A percentile compares a stretch with the other conserved stretches of the same genome.
These are phyloP conservation scores for Lipophrys pholis DNA, from an alignment of 2,113 vertebrate species.

Conservation along the genomic window DNA sequence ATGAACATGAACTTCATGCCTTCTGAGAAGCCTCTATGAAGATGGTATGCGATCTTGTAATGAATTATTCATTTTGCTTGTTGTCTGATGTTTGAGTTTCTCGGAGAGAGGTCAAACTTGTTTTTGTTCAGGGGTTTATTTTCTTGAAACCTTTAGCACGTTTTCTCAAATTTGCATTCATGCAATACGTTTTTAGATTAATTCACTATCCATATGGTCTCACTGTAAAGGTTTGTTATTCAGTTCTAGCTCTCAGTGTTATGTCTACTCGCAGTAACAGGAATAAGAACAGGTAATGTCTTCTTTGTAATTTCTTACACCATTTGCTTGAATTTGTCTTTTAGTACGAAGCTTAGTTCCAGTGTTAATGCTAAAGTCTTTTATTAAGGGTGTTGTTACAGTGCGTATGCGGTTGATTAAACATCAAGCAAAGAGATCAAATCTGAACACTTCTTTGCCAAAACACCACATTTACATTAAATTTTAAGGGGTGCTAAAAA, in stretches of 20 bases:
- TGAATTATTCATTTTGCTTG: background rate
- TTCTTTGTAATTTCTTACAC: too few relatives aligned
- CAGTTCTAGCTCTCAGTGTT: background rate
- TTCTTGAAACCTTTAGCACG: too few relatives aligned
- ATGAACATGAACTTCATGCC: background rate
- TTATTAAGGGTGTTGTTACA: constrained; percentile 5
- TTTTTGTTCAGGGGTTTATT: too few relatives aligned
- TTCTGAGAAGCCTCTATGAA: background rate
- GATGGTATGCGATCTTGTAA: too few relatives aligned
- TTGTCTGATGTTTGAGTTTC: background rate
- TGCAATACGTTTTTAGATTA: too few relatives aligned
- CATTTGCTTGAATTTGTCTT: too few relatives aligned
- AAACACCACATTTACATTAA: background rate
- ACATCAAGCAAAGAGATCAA: background rate
- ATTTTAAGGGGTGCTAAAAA: background rate
- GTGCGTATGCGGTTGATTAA: background rate
- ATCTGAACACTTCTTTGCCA: background rate
- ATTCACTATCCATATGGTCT: too few relatives aligned
- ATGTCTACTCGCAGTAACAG: too few relatives aligned
- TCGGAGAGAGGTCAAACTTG: too few relatives aligned
- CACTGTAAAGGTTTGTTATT: background rate
- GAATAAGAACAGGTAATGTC: too few relatives aligned
- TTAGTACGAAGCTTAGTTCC: background rate
- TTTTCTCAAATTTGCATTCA: too few relatives aligned
- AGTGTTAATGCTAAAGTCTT: background rate